Percentiles rank a stretch among this genome's conserved stretches.
These are phyloP conservation scores for Armadillidium nasatum DNA, from an alignment of 1,140 invertebrate species.

Conservation along the genomic window DNA sequence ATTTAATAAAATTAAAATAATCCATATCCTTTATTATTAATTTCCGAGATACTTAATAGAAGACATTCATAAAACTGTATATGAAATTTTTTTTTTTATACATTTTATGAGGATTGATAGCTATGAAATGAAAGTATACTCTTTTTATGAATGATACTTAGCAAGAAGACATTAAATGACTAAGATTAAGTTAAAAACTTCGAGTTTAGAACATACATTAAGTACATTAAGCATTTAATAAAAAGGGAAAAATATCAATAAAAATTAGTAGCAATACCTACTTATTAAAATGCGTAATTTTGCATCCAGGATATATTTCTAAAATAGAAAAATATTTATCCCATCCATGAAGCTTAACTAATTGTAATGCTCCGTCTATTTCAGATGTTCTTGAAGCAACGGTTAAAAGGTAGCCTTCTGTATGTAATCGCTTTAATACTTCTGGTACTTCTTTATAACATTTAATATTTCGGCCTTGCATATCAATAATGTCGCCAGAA, in stretches of 20 bases:
- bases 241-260: conserved; percentile 22
- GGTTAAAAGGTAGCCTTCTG: conserved; percentile 58
- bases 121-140: not conserved
- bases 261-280: conserved; percentile 49
- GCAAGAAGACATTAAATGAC: not conserved
- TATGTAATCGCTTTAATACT: conserved; percentile 57
- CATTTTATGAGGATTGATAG: no score
- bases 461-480: conserved; percentile 52
- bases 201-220: not conserved
- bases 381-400: conserved; percentile 65
- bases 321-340: conserved; percentile 64
- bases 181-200: not conserved
- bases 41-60: no score
- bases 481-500: conserved; percentile 56
- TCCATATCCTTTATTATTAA: no score
- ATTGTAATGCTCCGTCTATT: conserved; percentile 60
- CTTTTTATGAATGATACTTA: conserved; percentile 3
- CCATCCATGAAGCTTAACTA: conserved; percentile 66
- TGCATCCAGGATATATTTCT: conserved; percentile 70
- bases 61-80: no score
- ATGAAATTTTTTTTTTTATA: no score
- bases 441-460: conserved; percentile 60
- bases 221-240: conserved; percentile 7
- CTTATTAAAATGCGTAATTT: conserved; percentile 65
- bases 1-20: no score